A percentile compares a stretch with the other conserved stretches of the same genome.
These are phyloP conservation scores for Lepeophtheirus nordmannii DNA, from an alignment of 2,888 invertebrate genomes.

Conservation along the genomic window DNA sequence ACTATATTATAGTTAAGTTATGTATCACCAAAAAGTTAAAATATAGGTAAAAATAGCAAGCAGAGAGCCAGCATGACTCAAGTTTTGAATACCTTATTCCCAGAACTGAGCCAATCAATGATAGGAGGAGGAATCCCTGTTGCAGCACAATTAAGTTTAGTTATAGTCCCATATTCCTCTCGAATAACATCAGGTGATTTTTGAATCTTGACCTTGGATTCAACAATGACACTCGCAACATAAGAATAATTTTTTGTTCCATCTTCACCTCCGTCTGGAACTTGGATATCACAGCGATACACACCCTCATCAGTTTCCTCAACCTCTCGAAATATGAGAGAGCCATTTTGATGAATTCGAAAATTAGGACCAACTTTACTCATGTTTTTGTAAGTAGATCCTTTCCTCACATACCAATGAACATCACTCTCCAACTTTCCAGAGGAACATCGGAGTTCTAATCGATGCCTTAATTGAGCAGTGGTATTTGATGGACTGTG, in stretches of 20 bases:
- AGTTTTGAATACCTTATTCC: slow-evolving; percentile 26
- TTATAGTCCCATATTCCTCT: slow-evolving; percentile 26
- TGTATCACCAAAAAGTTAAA: no score
- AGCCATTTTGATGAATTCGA: slow-evolving; percentile 12
- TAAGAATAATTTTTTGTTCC: neutral
- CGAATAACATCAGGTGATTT: slow-evolving; percentile 14
- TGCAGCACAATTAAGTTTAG: slow-evolving; percentile 30
- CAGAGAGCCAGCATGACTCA: no score
- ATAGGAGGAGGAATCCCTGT: slow-evolving; percentile 30
- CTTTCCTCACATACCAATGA: neutral
- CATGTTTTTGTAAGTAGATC: neutral
- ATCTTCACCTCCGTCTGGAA: neutral
- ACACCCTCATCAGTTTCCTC: slow-evolving; percentile 26
- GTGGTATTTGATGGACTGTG: slow-evolving; percentile 4
- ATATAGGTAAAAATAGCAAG: no score
- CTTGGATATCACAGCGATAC: slow-evolving; percentile 26
- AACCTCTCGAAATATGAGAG: slow-evolving; percentile 20
- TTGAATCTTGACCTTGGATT: slow-evolving; percentile 13
- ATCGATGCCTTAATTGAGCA: neutral
- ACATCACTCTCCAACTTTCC: neutral
- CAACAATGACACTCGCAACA: neutral
- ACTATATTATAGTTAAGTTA: no score
- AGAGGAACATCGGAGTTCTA: neutral
- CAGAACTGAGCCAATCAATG: slow-evolving; percentile 30
- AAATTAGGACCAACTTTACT: neutral